phyloP scores from a whole-genome alignment of 2,797 vertebrate species.

The Scolopax bukidnonensis region DNA sequence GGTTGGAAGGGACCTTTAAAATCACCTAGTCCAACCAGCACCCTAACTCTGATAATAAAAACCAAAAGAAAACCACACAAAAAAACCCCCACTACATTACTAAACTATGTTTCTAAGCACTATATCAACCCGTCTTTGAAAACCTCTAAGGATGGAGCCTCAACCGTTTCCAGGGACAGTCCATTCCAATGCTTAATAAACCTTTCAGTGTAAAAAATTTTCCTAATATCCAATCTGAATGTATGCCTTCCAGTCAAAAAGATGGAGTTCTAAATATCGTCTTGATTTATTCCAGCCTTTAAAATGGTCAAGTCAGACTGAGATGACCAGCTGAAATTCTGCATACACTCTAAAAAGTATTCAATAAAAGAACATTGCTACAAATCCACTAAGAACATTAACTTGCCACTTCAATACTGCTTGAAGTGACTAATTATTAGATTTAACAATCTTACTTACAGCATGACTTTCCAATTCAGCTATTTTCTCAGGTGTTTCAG shows the following conservation, averaged over 20 bases:
- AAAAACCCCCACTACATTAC: no score
- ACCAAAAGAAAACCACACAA: no score
- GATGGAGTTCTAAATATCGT: not conserved
- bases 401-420: not conserved
- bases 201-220: no score
- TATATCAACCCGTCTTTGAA: no score
- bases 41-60: no score
- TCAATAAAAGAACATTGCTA: not conserved
- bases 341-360: not conserved
- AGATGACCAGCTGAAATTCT: not conserved
- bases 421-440: not conserved
- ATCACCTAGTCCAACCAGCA: no score
- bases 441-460: constrained; percentile 78
- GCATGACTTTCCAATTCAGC: constrained; percentile 94
- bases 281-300: not conserved
- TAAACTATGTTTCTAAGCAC: no score
- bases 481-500: constrained; percentile 91
- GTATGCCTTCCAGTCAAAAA: not conserved
- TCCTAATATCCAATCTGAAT: not conserved
- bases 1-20: no score
- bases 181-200: no score
- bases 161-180: no score
- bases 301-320: not conserved
- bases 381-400: not conserved
- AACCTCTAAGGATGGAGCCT: no score